Base-by-base conservation (phyloP, 2,888 invertebrate species). In the Nomada goodeniana region DNA sequence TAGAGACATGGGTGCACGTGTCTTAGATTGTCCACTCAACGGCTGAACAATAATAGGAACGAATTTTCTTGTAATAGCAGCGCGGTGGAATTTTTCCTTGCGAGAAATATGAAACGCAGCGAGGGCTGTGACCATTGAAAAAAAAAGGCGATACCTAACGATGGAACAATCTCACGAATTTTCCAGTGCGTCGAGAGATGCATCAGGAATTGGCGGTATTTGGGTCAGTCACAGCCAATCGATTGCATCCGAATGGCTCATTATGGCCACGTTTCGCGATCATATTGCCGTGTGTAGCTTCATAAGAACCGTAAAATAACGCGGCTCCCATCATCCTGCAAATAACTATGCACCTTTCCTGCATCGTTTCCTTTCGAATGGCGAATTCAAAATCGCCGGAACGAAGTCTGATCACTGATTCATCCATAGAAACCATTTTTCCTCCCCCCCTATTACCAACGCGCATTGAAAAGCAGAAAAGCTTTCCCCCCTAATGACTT, bases 181-280 rank as follows among this genome's bases (percentile, higher is more conserved):
- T 55, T 55, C 2, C 44, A 67, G 29, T 47, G 63, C 52, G 52
- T 61, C 60, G 47, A 26, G 15, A 59, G 59, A 68, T 26, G 63
- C 59, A 78, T 70, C 67, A 75, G 78, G 53, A 77, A 75, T 78
- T 75, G 63, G 47, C 57, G 75, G 69, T 83, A 84, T 84, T 84
- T 77, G 75, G 84, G 84, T 84, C 84, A 80, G 59, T 84, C 75
- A 59, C 59, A 65, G 55, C 29, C 76, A 53, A 85, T 85, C 84
- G 85, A 85, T 84, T 59, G 78, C 78, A 63, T 78, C 64, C 70
- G 85, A 85, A 84, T 78, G 65, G 84, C 81, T 78, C 80, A 76
- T 85, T 84, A 84, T 65, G 75, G 15, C 71, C 42, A 60, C 65
- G 72, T 74, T 76, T 83, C 68, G 68, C 79, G 61, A 73, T 79